Evolutionary conservation across 2,888 invertebrate genomes (phyloP).

Genomic region (Tetranychus truncatus): DNA sequence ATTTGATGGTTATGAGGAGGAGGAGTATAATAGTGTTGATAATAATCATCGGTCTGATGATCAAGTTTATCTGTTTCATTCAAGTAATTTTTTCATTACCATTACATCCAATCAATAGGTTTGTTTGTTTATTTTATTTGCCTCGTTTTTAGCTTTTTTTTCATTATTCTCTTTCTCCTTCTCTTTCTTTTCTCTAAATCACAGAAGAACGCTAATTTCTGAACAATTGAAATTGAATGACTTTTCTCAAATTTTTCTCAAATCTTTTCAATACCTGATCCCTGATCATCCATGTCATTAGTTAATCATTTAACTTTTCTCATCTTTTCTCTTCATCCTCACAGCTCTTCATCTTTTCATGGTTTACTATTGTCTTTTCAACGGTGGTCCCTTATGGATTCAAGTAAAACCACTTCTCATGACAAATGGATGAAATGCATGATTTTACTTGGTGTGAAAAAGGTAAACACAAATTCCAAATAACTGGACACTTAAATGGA

Average conservation of each 20-base stretch:
- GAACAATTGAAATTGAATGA: too few species aligned
- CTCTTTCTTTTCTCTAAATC: background rate
- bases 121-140: background rate
- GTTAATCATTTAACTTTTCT: too few species aligned
- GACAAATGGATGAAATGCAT: conserved; percentile 1
- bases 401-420: background rate
- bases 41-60: background rate
- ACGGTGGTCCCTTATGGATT: too few species aligned
- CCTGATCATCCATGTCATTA: too few species aligned
- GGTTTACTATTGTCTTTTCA: too few species aligned
- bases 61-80: background rate
- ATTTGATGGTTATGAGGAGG: background rate
- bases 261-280: too few species aligned
- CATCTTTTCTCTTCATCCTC: too few species aligned
- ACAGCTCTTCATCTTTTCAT: too few species aligned
- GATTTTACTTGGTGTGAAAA: background rate
- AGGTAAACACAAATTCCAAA: background rate
- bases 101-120: background rate
- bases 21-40: background rate
- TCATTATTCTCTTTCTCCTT: background rate
- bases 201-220: too few species aligned
- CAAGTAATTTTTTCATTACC: background rate
- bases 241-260: too few species aligned
- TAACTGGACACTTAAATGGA: background rate
- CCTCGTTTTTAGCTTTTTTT: background rate